These are phyloP conservation scores for Thaumatotibia leucotreta DNA, from an alignment of 1,140 invertebrate species.

Conservation along the genomic window DNA sequence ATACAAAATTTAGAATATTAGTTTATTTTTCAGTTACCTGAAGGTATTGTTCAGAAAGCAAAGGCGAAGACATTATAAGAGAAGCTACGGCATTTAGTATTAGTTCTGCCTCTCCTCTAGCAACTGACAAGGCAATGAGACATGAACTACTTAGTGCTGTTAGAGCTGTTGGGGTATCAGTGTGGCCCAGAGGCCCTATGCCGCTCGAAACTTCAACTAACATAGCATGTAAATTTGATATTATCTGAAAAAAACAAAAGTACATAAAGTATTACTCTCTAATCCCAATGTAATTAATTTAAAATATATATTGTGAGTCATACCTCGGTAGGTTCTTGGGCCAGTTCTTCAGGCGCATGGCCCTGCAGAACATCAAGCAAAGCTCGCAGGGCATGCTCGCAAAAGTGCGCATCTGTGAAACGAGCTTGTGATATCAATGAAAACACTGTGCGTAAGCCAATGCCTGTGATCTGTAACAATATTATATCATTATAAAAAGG, in stretches of 20 bases:
- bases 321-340: conserved; percentile 75
- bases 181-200: conserved; percentile 77
- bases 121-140: conserved; percentile 93
- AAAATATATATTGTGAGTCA: not conserved
- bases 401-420: conserved; percentile 87
- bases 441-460: conserved; percentile 94
- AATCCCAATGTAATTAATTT: not conserved
- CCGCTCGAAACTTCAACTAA: conserved; percentile 66
- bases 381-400: conserved; percentile 90
- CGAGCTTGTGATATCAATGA: conserved; percentile 93
- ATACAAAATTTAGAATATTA: not conserved
- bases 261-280: not conserved
- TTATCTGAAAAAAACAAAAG: conserved; percentile 42
- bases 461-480: conserved; percentile 86
- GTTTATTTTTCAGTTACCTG: conserved; percentile 75
- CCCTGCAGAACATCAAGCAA: conserved; percentile 95
- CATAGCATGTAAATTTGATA: conserved; percentile 55
- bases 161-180: conserved; percentile 83
- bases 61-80: conserved; percentile 90
- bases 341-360: conserved; percentile 90
- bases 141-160: conserved; percentile 93
- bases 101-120: conserved; percentile 94
- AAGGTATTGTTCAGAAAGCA: conserved; percentile 87
- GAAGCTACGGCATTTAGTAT: conserved; percentile 91
- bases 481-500: conserved; percentile 13